Percentiles rank a stretch among this genome's conserved stretches.
These are phyloP conservation scores for Menura novaehollandiae DNA, from an alignment of 2,113 vertebrate species.

Conservation along the genomic window DNA sequence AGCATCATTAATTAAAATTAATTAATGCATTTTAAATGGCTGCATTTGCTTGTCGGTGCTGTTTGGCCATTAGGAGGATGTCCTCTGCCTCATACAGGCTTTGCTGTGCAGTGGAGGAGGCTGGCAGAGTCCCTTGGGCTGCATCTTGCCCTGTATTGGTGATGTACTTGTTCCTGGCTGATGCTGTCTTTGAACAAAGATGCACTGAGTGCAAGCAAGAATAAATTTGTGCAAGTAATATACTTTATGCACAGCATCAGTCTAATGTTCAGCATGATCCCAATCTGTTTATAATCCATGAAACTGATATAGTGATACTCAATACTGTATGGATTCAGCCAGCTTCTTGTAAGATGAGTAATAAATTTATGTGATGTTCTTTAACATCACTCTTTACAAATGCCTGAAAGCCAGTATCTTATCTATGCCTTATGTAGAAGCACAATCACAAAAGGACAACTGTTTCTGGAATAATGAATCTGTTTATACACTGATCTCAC, in stretches of 20 bases:
- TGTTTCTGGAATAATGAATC: not conserved
- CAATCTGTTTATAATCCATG: not conserved
- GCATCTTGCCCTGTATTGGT: not conserved
- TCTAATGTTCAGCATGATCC: not conserved
- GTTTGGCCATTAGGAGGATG: not conserved
- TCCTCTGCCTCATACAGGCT: not conserved
- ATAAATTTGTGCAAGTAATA: not conserved
- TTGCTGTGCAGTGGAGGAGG: rapidly evolving
- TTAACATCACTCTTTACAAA: not conserved
- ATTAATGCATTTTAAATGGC: not conserved
- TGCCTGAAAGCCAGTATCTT: not conserved
- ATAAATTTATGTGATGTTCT: not conserved
- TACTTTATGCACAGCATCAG: not conserved
- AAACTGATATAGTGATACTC: conserved; percentile 1
- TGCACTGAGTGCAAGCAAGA: not conserved
- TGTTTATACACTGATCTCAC: not conserved
- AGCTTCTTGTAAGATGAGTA: not conserved
- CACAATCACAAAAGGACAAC: not conserved
- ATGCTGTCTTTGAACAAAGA: not conserved
- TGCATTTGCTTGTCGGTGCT: not conserved
- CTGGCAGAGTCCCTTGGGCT: not conserved
- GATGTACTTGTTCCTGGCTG: not conserved
- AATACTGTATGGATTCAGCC: not conserved
- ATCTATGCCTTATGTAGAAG: not conserved
- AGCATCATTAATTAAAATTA: conserved; percentile 7